Conservation (phyloP, 2,113 vertebrate species). For the Eulemur macaco region DNA sequence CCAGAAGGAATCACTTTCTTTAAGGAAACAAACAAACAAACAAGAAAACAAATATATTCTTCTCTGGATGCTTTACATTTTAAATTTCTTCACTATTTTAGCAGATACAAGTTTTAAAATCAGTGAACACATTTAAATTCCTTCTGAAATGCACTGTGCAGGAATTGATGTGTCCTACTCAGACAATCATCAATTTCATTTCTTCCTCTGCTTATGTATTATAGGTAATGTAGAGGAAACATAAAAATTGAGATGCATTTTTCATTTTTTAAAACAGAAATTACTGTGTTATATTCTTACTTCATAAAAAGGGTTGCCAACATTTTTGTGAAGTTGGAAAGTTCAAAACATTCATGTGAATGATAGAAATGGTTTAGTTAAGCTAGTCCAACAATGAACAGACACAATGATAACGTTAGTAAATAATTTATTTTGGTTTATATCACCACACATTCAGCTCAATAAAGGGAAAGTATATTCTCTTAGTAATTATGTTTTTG, state of each 20-base stretch:
- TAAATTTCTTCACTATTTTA: constrained; percentile 54
- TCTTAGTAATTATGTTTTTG: constrained; percentile 28
- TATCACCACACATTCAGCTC: not conserved
- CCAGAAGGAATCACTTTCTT: constrained; percentile 56
- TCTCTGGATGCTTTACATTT: constrained; percentile 55
- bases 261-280: not conserved
- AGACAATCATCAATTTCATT: not conserved
- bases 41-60: constrained; percentile 34
- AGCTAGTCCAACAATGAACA: constrained; percentile 39
- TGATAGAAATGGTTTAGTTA: constrained; percentile 34
- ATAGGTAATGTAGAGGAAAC: not conserved
- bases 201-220: not conserved
- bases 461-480: not conserved
- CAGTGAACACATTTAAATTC: constrained; percentile 42
- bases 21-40: not conserved
- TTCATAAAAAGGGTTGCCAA: not conserved
- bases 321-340: constrained; percentile 45
- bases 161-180: not conserved
- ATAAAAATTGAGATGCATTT: not conserved
- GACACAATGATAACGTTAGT: not conserved
- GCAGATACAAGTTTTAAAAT: constrained; percentile 63
- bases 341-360: not conserved
- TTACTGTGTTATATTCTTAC: not conserved
- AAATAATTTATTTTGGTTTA: constrained; percentile 58
- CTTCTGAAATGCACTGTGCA: not conserved